Percentiles rank a stretch among this genome's conserved stretches.
phyloP scores from a whole-genome alignment of 1,140 invertebrate genomes.

The Nymphalis io region DNA sequence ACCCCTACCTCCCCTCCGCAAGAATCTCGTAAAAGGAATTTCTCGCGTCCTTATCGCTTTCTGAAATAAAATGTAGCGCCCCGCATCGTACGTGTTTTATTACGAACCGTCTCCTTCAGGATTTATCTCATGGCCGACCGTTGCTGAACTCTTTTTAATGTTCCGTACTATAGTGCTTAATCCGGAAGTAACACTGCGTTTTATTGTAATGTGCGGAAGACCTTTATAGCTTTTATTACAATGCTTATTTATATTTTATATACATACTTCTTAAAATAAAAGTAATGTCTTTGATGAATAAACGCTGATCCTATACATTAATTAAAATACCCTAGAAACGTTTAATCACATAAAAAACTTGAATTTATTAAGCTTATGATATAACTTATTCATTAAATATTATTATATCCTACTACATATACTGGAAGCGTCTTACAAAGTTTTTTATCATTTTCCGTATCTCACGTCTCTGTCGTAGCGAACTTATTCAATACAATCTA shows the following conservation, averaged over 20 bases:
- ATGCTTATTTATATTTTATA: background rate
- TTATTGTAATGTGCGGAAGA: slow-evolving; percentile 32
- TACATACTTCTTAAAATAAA: background rate
- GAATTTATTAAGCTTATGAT: background rate
- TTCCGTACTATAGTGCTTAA: slow-evolving; percentile 34
- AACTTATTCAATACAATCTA: slow-evolving; percentile 33
- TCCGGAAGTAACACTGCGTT: slow-evolving; percentile 32
- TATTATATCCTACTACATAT: slow-evolving; percentile 1
- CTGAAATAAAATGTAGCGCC: slow-evolving; percentile 76
- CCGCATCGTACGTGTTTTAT: slow-evolving; percentile 76
- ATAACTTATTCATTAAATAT: slow-evolving; percentile 13
- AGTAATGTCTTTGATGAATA: background rate
- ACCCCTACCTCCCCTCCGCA: slow-evolving; percentile 54
- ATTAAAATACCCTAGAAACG: no score
- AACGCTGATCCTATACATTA: no score
- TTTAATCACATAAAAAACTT: no score
- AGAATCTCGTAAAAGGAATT: slow-evolving; percentile 76
- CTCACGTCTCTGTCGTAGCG: slow-evolving; percentile 19
- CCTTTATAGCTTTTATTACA: slow-evolving; percentile 18
- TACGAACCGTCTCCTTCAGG: slow-evolving; percentile 67
- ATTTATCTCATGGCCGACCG: slow-evolving; percentile 70
- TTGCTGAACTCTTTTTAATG: slow-evolving; percentile 44
- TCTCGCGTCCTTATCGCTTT: slow-evolving; percentile 76
- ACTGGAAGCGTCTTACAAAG: slow-evolving; percentile 10
- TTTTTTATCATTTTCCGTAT: slow-evolving; percentile 32